Evolutionary conservation across 2,797 vertebrate species (phyloP).

Genomic region (Sebastes trivittatus): DNA sequence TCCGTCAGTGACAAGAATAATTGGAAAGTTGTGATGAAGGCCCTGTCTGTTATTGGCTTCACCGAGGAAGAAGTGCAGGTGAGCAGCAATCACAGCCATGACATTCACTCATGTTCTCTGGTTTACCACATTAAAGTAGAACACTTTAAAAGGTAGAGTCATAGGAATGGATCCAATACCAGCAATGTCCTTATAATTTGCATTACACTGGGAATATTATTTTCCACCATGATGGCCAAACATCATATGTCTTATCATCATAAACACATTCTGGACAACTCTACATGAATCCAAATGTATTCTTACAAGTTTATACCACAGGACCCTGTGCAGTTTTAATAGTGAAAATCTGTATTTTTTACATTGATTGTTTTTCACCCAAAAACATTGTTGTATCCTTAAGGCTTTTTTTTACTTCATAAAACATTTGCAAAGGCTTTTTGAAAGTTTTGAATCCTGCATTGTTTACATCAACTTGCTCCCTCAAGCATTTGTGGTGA

Average conservation of each 20-base stretch:
- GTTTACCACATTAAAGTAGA: background rate
- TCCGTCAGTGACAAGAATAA: conserved; percentile 97
- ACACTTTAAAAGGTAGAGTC: background rate
- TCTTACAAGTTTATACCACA: background rate
- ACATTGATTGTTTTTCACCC: background rate
- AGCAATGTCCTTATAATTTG: background rate
- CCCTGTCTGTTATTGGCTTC: conserved; percentile 90
- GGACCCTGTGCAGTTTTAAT: background rate
- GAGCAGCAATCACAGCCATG: conserved; percentile 19
- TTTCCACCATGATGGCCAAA: background rate
- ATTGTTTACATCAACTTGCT: background rate
- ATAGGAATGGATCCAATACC: background rate
- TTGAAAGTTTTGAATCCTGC: background rate
- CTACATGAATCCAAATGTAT: background rate
- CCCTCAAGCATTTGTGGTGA: background rate
- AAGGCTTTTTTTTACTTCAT: background rate
- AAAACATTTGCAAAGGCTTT: background rate
- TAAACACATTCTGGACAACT: background rate
- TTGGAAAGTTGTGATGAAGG: conserved; percentile 92
- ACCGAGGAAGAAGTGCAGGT: conserved; percentile 92
- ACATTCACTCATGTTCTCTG: background rate
- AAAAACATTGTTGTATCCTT: background rate
- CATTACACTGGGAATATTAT: background rate
- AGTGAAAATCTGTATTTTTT: background rate
- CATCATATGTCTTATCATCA: background rate